Conservation (phyloP, 2,113 vertebrate genomes). For the Phocoena phocoena region DNA sequence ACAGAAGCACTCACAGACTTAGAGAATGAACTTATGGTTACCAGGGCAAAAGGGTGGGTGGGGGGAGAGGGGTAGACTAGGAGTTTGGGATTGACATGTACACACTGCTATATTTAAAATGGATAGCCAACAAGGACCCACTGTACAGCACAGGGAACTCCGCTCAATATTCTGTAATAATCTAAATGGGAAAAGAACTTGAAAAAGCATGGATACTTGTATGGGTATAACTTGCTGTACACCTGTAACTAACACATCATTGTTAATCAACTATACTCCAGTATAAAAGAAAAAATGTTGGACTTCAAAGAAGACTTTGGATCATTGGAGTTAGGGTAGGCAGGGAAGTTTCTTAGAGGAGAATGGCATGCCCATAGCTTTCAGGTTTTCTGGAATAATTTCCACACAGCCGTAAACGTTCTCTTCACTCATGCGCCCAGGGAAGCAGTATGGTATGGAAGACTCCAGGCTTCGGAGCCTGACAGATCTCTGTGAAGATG, state of each 20-base stretch:
- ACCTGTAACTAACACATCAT: not conserved
- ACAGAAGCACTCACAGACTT: not conserved
- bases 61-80: not conserved
- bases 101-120: not conserved
- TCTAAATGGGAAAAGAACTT: not conserved
- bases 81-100: not conserved
- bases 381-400: not conserved
- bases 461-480: not conserved
- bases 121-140: not conserved
- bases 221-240: not conserved
- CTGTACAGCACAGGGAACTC: not conserved
- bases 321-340: not conserved
- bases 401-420: not conserved
- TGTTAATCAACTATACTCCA: not conserved
- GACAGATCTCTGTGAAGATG: not conserved
- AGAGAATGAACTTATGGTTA: not conserved
- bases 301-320: not conserved
- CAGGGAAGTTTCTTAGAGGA: not conserved
- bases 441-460: not conserved
- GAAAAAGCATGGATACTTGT: not conserved
- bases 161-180: not conserved
- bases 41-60: not conserved
- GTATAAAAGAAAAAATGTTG: not conserved
- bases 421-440: not conserved
- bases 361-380: not conserved